Conservation (phyloP, 2,113 vertebrate genomes). For the Protobothrops mucrosquamatus region DNA sequence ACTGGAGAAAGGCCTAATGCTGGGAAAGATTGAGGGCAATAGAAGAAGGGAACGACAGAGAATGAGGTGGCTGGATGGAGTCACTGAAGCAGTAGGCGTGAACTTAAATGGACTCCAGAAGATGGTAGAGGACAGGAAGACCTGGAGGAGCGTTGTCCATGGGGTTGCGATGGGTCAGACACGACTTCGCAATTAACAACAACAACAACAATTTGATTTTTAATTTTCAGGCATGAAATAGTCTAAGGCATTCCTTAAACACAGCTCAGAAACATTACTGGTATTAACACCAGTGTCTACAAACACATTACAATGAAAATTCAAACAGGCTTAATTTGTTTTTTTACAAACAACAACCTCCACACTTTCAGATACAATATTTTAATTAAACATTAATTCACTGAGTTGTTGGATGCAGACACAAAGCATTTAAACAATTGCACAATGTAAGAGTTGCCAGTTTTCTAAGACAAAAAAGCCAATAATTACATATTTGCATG, state of each 20-base stretch:
- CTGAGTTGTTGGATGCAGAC: not conserved
- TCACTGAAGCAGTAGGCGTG: too few species aligned
- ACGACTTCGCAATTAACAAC: too few species aligned
- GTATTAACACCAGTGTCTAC: not conserved
- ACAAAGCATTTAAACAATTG: not conserved
- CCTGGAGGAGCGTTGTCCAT: too few species aligned
- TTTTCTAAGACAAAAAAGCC: not conserved
- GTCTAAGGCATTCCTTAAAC: not conserved
- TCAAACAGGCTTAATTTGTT: not conserved
- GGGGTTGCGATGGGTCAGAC: too few species aligned
- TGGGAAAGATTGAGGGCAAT: too few species aligned
- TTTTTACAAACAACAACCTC: not conserved
- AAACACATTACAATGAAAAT: not conserved
- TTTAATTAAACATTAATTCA: conserved; percentile 1
- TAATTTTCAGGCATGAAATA: not conserved
- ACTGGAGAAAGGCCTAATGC: too few species aligned
- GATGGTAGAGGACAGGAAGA: too few species aligned
- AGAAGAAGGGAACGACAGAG: too few species aligned
- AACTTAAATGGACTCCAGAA: too few species aligned
- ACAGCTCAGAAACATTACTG: not conserved
- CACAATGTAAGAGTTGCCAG: not conserved
- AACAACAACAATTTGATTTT: not conserved
- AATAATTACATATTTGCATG: not conserved
- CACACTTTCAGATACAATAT: not conserved
- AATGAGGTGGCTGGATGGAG: too few species aligned